Evolutionary conservation across 2,888 invertebrate species (phyloP), one percentile per base, ranked within the genome.

Genomic region (Nomada hirtipes): DNA sequence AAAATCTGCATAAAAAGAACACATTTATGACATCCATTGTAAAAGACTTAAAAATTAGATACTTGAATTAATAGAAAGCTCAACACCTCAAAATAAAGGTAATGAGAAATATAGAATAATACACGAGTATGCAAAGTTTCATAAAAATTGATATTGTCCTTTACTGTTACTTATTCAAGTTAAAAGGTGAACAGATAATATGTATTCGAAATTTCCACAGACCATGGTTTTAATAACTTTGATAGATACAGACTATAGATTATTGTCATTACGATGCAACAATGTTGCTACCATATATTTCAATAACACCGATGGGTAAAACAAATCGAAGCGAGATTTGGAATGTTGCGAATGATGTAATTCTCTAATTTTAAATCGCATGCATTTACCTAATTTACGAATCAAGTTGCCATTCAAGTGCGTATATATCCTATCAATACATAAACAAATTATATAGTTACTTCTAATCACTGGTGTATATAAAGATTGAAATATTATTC

Each of bases 71-170:
- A 26, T 26, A 26, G 26, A 26, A 26, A 26, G 2, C 26, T 2
- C 26, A 26, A 2, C 26, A 26, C 26, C 26, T 26, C 2, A 26
- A 26, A 26, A 26, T 26, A 26, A 26, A 26, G 26, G 26, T 26
- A 26, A 26, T 26, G 26, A 26, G 26, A 26, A 26, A 26, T 26
- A 11, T 44, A 44, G 10, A 9, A 44, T 44, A 11, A 44, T 44
- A 53, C 18, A 15, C n/a, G n/a, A n/a, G n/a, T 53, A 53, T 53
- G 53, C n/a, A 20, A 53, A 53, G 53, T n/a, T 53, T 53, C 53
- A 53, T 53, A 7, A n/a, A 53, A n/a, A 53, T 53, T 1, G 18
- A 4, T n/a, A 53, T n/a, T n/a, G n/a, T n/a, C 9, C n/a, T 53
- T 53, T 53, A 53, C n/a, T n/a, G n/a, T n/a, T 53, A 0, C 4